Percentiles rank a stretch among this genome's conserved stretches.
Conservation (phyloP, 2,113 vertebrate genomes). For the Elgaria multicarinata region DNA sequence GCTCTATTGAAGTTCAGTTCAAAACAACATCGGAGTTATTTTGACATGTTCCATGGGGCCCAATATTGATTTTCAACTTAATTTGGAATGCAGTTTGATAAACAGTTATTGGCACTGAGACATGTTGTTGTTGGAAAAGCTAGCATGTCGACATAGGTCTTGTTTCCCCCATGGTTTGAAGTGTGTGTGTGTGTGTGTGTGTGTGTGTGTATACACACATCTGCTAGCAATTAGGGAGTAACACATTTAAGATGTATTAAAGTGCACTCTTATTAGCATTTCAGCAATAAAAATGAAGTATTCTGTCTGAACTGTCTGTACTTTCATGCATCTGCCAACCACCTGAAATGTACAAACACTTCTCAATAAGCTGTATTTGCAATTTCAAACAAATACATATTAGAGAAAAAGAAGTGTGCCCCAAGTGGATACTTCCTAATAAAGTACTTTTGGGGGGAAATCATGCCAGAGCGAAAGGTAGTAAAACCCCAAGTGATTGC, state of each 20-base stretch:
- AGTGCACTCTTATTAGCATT: slow-evolving; percentile 75
- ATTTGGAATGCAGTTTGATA: slow-evolving; percentile 70
- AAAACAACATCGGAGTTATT: slow-evolving; percentile 59
- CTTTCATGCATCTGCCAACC: slow-evolving; percentile 69
- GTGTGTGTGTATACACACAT: slow-evolving; percentile 51
- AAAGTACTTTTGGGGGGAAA: background rate
- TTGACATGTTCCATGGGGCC: slow-evolving; percentile 56
- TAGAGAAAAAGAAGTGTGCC: background rate
- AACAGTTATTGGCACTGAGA: slow-evolving; percentile 69
- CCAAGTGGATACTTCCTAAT: background rate
- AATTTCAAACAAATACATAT: slow-evolving; percentile 46
- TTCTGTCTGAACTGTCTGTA: slow-evolving; percentile 71
- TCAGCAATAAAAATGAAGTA: slow-evolving; percentile 72
- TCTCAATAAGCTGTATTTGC: slow-evolving; percentile 59
- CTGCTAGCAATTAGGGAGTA: slow-evolving; percentile 76
- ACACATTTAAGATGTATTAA: slow-evolving; percentile 76
- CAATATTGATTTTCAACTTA: slow-evolving; percentile 70
- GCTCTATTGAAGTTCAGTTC: slow-evolving; percentile 37
- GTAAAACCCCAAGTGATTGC: background rate
- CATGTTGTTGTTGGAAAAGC: slow-evolving; percentile 68
- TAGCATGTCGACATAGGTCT: slow-evolving; percentile 60
- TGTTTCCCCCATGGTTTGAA: slow-evolving; percentile 72
- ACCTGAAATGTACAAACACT: slow-evolving; percentile 64
- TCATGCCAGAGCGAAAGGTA: background rate
- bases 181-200: slow-evolving; percentile 1